Evolutionary conservation across 2,113 vertebrate genomes (phyloP).

Genomic region (Rhinopithecus roxellana): DNA sequence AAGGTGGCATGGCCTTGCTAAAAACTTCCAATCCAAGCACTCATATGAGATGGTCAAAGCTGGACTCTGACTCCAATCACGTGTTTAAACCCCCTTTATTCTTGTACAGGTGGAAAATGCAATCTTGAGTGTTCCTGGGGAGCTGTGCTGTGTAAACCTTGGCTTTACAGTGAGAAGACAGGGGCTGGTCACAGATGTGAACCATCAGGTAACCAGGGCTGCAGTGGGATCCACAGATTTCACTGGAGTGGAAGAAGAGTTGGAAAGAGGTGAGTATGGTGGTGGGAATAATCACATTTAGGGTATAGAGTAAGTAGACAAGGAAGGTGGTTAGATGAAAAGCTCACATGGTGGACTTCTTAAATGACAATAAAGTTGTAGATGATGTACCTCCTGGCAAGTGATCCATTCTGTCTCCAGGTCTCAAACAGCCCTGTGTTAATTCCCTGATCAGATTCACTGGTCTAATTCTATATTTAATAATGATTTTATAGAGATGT

Average conservation of each 20-base stretch:
- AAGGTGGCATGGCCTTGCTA: neutral
- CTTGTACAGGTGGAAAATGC: too few relatives aligned
- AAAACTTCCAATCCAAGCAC: neutral
- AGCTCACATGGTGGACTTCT: neutral
- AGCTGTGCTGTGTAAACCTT: rapidly evolving
- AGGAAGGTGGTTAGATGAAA: too few relatives aligned
- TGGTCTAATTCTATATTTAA: neutral
- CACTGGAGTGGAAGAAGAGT: neutral
- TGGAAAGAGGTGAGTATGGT: neutral
- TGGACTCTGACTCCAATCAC: neutral
- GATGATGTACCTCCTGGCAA: too few relatives aligned
- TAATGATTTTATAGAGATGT: neutral
- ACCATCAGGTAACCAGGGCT: neutral
- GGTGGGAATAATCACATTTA: rapidly evolving
- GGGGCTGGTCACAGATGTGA: rapidly evolving
- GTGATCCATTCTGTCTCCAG: neutral
- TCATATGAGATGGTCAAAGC: neutral
- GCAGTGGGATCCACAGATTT: neutral
- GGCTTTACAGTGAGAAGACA: neutral
- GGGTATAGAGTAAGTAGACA: neutral
- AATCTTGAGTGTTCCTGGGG: rapidly evolving
- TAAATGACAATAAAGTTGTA: neutral
- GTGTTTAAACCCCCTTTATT: rapidly evolving
- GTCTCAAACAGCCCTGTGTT: neutral
- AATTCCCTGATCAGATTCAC: neutral